Evolutionary conservation across 2,888 invertebrate genomes (phyloP), one percentile per base, ranked within the genome.

Genomic region (Dryococelus australis): DNA sequence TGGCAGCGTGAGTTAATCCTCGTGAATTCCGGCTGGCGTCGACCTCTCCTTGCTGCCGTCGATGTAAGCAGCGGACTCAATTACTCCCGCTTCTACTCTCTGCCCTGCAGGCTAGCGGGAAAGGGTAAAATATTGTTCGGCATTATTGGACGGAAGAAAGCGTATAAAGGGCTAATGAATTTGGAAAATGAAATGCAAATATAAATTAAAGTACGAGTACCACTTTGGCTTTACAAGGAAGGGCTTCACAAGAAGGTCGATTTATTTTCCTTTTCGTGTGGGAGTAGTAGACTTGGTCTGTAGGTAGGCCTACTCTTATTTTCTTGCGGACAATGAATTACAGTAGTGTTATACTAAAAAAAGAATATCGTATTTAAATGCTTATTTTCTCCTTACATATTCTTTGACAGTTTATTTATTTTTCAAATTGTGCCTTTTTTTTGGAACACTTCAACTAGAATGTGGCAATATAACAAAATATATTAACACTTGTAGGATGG

Each of bases 31-130:
- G 10, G 13, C 65, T 65, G 13, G 13, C 51, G 13, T 51, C 13
- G 51, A 51, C 51, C 51, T 20, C 65, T 20, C 65, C 65, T 65
- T 8, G 51, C 65, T 65, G 65, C 65, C 65, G 65, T 65, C 24
- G 24, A n/a, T 65, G n/a, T 65, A 83, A 83, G 83, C 83, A 35
- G n/a, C 83, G 83, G 83, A 83, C 83, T 83, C 83, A 83, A 83
- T 83, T 83, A 83, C 83, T 28, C 83, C 83, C 28, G 43, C 28
- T 28, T 83, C 35, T 43, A 13, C 13, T 9, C 28, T 80, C 80
- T 80, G 28, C 27, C 83, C 35, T 8, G 28, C 4, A 83, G 83
- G 83, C 35, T 24, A 83, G 43, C 20, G 43, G 43, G 35, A 13
- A 35, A 35, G 83, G 83, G 83, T 83, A 35, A 83, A 83, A 83